These are phyloP conservation scores for Drosophila formosana DNA, from an alignment of 2,888 invertebrate genomes.

Conservation along the genomic window DNA sequence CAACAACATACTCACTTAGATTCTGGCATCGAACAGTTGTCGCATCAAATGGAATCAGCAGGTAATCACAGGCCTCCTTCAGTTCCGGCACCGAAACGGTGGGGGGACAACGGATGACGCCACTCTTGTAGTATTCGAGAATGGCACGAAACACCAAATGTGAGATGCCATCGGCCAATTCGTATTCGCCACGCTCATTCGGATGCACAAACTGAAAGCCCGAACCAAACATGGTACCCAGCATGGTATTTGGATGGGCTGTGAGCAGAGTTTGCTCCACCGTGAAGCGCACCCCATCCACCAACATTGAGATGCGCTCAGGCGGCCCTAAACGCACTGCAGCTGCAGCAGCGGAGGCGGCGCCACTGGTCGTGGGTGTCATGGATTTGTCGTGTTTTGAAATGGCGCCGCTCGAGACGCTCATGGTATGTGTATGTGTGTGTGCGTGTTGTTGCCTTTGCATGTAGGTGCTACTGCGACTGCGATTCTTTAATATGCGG, in stretches of 20 bases:
- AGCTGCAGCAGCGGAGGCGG: slow-evolving; percentile 31
- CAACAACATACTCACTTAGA: slow-evolving; percentile 89
- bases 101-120: slow-evolving; percentile 96
- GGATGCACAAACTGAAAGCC: slow-evolving; percentile 96
- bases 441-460: slow-evolving; percentile 61
- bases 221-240: slow-evolving; percentile 99
- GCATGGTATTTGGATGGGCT: slow-evolving; percentile 98
- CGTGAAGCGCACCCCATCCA: slow-evolving; percentile 97
- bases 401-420: slow-evolving; percentile 69
- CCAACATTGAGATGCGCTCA: slow-evolving; percentile 96
- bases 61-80: slow-evolving; percentile 99
- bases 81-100: slow-evolving; percentile 98
- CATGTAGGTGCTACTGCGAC: slow-evolving; percentile 78
- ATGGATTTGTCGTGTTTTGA: slow-evolving; percentile 75
- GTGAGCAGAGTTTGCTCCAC: slow-evolving; percentile 97
- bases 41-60: slow-evolving; percentile 98
- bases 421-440: slow-evolving; percentile 55
- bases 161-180: slow-evolving; percentile 98
- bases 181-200: slow-evolving; percentile 98
- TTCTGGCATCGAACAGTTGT: slow-evolving; percentile 98
- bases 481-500: slow-evolving; percentile 89
- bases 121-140: slow-evolving; percentile 96
- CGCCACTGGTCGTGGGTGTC: slow-evolving; percentile 56
- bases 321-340: slow-evolving; percentile 68
- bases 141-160: slow-evolving; percentile 97